Evolutionary conservation across 2,113 vertebrate genomes (phyloP).

Genomic region (Cnemophilus loriae): DNA sequence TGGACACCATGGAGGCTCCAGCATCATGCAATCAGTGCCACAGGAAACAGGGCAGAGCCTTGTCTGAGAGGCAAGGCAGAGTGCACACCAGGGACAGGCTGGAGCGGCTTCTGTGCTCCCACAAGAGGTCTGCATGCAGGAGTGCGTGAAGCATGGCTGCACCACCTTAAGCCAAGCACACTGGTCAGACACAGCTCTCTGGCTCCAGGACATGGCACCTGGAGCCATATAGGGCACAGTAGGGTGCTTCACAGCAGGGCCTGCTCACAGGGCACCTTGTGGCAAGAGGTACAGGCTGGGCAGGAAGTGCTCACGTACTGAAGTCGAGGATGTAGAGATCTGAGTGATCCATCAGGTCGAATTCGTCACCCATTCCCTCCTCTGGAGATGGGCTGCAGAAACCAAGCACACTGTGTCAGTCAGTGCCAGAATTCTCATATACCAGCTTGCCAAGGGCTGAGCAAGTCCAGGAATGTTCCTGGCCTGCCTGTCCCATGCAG

Average conservation of each 20-base stretch:
- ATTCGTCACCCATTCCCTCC: conserved; percentile 96
- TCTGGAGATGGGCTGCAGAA: conserved; percentile 90
- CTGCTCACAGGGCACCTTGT: not conserved
- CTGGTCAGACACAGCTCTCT: not conserved
- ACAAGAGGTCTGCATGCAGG: not conserved
- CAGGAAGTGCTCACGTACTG: conserved; percentile 82
- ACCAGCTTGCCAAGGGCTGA: not conserved
- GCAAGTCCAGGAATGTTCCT: not conserved
- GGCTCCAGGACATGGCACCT: not conserved
- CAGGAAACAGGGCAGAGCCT: not conserved
- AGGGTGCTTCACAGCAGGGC: not conserved
- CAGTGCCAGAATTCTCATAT: not conserved
- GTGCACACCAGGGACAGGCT: not conserved
- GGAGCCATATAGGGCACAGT: fast-evolving
- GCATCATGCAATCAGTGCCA: not conserved
- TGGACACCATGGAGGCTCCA: not conserved
- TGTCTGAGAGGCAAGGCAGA: not conserved
- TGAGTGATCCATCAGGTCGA: conserved; percentile 99
- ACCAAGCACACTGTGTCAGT: not conserved
- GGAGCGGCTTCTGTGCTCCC: not conserved
- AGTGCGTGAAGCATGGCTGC: not conserved
- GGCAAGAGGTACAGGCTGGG: not conserved
- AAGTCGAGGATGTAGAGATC: conserved; percentile 98
- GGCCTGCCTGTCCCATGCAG: not conserved
- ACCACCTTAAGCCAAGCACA: not conserved